phyloP scores from a whole-genome alignment of 2,113 vertebrate species.

The Nycticebus coucang region DNA sequence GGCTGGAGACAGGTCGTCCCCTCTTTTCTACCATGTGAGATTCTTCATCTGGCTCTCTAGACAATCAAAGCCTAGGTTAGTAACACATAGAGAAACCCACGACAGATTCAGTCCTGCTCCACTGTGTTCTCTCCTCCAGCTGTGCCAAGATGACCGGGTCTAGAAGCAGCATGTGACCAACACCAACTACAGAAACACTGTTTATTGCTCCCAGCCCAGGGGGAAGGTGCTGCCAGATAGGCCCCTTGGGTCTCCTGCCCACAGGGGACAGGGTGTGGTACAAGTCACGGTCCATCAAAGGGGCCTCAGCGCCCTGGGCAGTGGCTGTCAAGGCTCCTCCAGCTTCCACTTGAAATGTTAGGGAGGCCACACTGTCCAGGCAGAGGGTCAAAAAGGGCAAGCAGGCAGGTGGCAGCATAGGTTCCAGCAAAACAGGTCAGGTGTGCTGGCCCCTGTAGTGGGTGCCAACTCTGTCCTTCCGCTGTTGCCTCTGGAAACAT shows the following conservation, averaged over 20 bases:
- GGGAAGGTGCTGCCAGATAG: accelerated
- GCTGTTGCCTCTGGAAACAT: background rate
- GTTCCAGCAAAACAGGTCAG: background rate
- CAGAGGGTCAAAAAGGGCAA: background rate
- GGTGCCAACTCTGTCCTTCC: background rate
- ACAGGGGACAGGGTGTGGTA: accelerated
- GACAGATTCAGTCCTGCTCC: background rate
- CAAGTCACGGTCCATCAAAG: background rate
- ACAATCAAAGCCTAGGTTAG: background rate
- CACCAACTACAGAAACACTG: background rate
- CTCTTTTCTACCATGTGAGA: too few species aligned
- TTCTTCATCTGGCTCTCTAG: too few species aligned
- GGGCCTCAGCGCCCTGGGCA: background rate
- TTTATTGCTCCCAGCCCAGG: slow-evolving; percentile 59
- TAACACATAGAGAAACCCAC: too few species aligned
- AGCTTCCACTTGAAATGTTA: background rate
- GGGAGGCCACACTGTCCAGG: background rate
- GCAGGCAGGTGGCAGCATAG: accelerated
- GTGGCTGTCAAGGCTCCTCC: accelerated
- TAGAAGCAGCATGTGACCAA: background rate
- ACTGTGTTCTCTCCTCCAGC: background rate
- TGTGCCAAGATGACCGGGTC: too few species aligned
- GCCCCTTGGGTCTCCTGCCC: background rate
- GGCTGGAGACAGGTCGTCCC: background rate
- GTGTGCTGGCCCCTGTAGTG: background rate